These are phyloP conservation scores for Helarctos malayanus DNA, from an alignment of 2,797 vertebrate genomes.

Conservation along the genomic window DNA sequence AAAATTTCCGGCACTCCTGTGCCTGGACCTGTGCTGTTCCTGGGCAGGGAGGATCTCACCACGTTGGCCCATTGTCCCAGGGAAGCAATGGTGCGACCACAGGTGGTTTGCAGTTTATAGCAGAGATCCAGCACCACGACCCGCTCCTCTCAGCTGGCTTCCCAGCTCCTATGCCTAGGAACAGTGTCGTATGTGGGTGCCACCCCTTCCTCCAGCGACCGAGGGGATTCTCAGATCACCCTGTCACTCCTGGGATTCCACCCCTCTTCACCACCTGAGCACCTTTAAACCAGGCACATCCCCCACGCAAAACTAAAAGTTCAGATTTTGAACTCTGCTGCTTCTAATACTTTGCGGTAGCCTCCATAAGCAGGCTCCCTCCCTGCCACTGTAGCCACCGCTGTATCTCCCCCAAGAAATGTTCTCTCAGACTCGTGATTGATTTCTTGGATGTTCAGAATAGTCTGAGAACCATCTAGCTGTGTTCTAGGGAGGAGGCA, in stretches of 20 bases:
- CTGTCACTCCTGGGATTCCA: not conserved
- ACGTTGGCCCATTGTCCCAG: not conserved
- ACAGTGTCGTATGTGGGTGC: not conserved
- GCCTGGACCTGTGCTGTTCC: no score
- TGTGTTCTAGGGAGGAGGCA: not conserved
- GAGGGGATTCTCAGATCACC: not conserved
- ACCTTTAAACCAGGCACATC: not conserved
- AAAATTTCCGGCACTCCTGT: not conserved
- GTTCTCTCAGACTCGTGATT: not conserved
- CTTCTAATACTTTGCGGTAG: not conserved
- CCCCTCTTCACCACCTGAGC: not conserved
- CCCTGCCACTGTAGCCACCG: rapidly evolving
- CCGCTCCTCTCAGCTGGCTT: not conserved
- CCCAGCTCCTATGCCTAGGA: not conserved
- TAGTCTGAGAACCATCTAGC: not conserved
- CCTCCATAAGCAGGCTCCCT: not conserved
- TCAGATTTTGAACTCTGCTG: not conserved
- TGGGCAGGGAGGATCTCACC: no score
- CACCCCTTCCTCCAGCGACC: not conserved
- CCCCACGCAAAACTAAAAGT: not conserved
- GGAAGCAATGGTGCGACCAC: not conserved
- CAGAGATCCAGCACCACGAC: not conserved
- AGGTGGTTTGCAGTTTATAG: not conserved
- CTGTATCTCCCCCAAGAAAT: not conserved
- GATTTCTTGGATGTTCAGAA: not conserved